Base-by-base conservation (phyloP, 1,140 invertebrate species). In the Latrodectus geometricus region DNA sequence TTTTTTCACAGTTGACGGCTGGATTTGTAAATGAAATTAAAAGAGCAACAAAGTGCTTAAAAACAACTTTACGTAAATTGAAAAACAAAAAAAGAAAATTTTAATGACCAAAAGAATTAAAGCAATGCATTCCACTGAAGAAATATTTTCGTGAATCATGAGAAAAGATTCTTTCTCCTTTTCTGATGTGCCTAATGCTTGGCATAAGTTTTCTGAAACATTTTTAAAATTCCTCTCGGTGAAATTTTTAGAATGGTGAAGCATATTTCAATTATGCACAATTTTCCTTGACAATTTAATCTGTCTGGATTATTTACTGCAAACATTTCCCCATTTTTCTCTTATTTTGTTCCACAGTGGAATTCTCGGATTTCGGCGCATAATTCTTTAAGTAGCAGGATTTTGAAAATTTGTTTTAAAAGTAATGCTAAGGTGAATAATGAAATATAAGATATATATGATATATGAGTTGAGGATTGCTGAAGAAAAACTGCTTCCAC, bases 261-360 rank as follows among this genome's bases (percentile, higher is more conserved):
- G 23, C 81, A 75, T 83, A 74, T 83, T 83, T 75, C 81, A 83
- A 83, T 83, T 83, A 74, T 75, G 23, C 70, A 23, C 21, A n/a
- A 75, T 83, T 75, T 83, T 52, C 69, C n/a, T 20, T 70, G 81
- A 83, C 81, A 75, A 73, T 83, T 83, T 83, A 83, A 83, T 83
- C 81, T 83, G 54, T 72, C 61, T 20, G 70, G 70, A n/a, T 21
- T 74, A 74, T 75, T 83, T 83, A 75, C 66, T 35, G 23, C 20
- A 9, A 11, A n/a, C 9, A 50, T 68, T 35, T 35, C 5, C 35
- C 35, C 35, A 69, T 79, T n/a, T 56, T 20, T 50, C 20, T 73
- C n/a, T 35, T 72, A 54, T 61, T 8, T 20, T 54, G 9, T 61
- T 23, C 54, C 54, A 61, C 35, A 76, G 54, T 76, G 54, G 23